Base-by-base conservation (phyloP, 2,113 vertebrate genomes). In the Paramormyrops kingsleyae region DNA sequence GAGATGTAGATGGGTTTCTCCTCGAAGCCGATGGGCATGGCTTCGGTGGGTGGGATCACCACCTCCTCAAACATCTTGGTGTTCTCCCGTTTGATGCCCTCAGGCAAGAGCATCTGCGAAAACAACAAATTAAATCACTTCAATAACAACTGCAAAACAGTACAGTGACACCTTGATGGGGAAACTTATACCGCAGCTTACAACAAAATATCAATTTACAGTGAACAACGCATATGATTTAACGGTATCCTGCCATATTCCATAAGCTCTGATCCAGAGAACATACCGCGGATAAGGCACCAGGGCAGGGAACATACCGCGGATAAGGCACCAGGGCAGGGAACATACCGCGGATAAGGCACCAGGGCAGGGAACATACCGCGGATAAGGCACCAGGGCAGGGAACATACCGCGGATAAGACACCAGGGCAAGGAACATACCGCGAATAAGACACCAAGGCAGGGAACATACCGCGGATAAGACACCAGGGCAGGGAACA, bases 51-150 rank as follows among this genome's bases (percentile, higher is more conserved):
- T 7, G 98, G 98, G 90, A 99, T 99, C 91, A 96, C 97, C 83
- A 99, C 96, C 94, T 99, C 97, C 95, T 99, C 99, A 91, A 96
- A 99, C 94, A 99, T 97, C 94, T 99, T 99, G 89, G 92, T 97
- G 94, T 98, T 98, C 39, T 99, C 97, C 94, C 97, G 96, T 92
- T 95, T 95, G 92, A 99, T 97, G 88, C 96, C 96, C 92, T 99
- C 98, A 62, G 99, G 98, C 87, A 99, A 96, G 92, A 98, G 95
- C 95, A 99, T 94, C 99, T 99, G 92, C 89, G 94, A 90, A 44
- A 35, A 88, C 31, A 35, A 84, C 83, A 47, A 50, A 85, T 53
- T 35, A 50, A 53, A 87, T 27, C 13, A 53, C 49, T 56, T 53
- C 49, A 87, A 49, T 87, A 31, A 56, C n/a, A 50, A 13, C 47